Evolutionary conservation across 2,113 vertebrate genomes (phyloP).

Genomic region (Sinosuthora webbiana): DNA sequence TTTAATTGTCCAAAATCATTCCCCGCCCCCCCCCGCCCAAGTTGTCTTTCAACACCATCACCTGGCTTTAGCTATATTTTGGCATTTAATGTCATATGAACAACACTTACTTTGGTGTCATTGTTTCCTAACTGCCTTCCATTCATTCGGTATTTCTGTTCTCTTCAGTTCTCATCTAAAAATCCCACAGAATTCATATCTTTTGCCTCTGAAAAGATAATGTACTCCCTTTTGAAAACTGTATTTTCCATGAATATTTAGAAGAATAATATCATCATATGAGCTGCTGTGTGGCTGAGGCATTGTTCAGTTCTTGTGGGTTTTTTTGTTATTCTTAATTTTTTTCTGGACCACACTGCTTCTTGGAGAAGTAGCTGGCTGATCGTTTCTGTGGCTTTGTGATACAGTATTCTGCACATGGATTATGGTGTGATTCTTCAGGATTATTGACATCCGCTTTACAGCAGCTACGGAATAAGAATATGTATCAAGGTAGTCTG

Average conservation of each 20-base stretch:
- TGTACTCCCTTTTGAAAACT: not conserved
- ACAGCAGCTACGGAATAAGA: not conserved
- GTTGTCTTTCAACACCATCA: not conserved
- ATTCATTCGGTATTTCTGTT: not conserved
- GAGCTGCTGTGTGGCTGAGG: not conserved
- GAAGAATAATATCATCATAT: not conserved
- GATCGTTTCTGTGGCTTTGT: not conserved
- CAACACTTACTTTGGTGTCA: not conserved
- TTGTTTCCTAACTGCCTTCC: not conserved
- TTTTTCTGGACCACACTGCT: not conserved
- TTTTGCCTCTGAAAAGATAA: constrained; percentile 5
- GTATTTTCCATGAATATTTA: not conserved
- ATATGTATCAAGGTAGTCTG: not conserved
- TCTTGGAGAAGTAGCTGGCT: not conserved
- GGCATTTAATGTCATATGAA: not conserved
- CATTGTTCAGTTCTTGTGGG: not conserved
- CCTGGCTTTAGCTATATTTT: not conserved
- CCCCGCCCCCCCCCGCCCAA: no score
- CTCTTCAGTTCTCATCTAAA: not conserved
- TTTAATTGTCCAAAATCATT: not conserved
- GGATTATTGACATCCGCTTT: not conserved
- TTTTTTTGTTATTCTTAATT: not conserved
- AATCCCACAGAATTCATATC: not conserved
- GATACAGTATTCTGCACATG: not conserved
- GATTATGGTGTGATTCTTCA: not conserved